phyloP scores from a whole-genome alignment of 1,140 invertebrate species.

The Listronotus bonariensis region DNA sequence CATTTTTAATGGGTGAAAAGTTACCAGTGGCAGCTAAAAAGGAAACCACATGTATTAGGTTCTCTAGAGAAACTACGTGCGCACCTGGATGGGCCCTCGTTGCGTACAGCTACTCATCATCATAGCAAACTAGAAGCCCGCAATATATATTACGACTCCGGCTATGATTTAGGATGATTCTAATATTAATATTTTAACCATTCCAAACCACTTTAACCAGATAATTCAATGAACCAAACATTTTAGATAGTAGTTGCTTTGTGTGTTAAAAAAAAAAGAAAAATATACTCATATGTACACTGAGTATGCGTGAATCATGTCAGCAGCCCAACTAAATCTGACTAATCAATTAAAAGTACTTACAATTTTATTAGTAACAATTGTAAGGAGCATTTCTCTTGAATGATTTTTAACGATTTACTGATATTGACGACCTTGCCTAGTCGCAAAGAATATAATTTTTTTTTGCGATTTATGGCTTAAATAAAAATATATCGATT shows the following conservation, averaged over 20 bases:
- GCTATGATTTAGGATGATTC: no score
- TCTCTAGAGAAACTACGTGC: no score
- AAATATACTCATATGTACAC: conserved; percentile 19
- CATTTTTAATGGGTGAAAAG: conserved; percentile 79
- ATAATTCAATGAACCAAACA: background rate
- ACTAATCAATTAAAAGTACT: conserved; percentile 3
- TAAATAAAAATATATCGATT: background rate
- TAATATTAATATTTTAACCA: conserved; percentile 1
- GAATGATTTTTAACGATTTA: conserved; percentile 16
- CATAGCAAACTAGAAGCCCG: no score
- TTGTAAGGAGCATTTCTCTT: conserved; percentile 14
- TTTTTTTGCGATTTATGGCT: background rate
- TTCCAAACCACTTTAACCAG: conserved; percentile 1
- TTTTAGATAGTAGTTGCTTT: conserved; percentile 23
- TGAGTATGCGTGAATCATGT: conserved; percentile 16
- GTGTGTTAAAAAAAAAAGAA: conserved; percentile 2
- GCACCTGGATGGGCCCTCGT: no score
- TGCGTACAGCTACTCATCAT: no score
- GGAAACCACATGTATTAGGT: conserved; percentile 66
- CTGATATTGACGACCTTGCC: background rate
- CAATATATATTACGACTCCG: no score
- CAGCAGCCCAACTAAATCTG: background rate
- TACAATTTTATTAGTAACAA: conserved; percentile 10
- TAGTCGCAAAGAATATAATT: background rate
- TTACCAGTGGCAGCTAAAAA: conserved; percentile 88